Evolutionary conservation across 2,888 invertebrate genomes (phyloP).

Genomic region (Asteroscopus sphinx): DNA sequence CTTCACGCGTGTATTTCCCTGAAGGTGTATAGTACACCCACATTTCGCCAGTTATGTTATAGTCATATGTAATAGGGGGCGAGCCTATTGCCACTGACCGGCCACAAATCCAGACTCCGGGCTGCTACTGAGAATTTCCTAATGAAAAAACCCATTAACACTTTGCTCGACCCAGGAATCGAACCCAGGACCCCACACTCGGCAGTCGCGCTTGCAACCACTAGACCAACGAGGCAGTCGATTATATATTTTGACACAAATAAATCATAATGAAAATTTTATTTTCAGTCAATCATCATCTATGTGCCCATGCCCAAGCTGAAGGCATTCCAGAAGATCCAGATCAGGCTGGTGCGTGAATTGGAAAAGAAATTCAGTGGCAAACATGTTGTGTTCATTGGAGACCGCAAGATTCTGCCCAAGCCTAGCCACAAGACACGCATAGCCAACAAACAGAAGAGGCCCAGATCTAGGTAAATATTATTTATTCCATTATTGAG

Average conservation of each 20-base stretch:
- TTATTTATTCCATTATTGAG: not conserved
- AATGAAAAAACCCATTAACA: too few species aligned
- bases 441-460: conserved; percentile 93
- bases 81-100: too few species aligned
- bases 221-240: too few species aligned
- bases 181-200: too few species aligned
- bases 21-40: too few species aligned
- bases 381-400: conserved; percentile 99
- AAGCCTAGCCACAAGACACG: conserved; percentile 99
- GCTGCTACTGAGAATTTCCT: too few species aligned
- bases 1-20: too few species aligned
- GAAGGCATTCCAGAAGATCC: conserved; percentile 99
- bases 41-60: too few species aligned
- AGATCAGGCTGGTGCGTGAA: conserved; percentile 98
- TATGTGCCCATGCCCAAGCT: conserved; percentile 99
- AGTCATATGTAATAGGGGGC: too few species aligned
- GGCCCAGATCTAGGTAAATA: conserved; percentile 91
- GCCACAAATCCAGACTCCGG: too few species aligned
- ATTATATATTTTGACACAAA: not conserved
- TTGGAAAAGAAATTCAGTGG: conserved; percentile 99
- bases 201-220: too few species aligned
- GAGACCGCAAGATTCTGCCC: conserved; percentile 98
- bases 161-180: too few species aligned
- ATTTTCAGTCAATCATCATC: conserved; percentile 97
- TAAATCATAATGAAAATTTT: not conserved